Evolutionary conservation across 2,113 vertebrate genomes (phyloP).

Genomic region (Hippopotamus amphibius): DNA sequence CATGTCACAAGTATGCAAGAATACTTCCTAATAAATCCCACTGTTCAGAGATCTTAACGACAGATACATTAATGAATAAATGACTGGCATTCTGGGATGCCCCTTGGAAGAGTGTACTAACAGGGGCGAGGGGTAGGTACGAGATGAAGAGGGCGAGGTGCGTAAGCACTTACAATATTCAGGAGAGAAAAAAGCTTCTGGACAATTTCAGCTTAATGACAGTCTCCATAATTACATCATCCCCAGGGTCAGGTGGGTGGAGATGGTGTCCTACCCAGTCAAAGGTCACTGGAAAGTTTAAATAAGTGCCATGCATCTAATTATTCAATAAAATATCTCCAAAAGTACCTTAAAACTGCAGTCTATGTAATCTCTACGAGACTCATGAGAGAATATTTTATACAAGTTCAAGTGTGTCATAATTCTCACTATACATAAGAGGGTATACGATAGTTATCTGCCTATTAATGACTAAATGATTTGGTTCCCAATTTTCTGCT

Average conservation of each 20-base stretch:
- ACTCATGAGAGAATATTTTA: background rate
- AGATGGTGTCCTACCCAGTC: background rate
- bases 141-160: background rate
- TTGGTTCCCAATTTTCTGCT: slow-evolving; percentile 29
- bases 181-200: background rate
- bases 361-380: background rate
- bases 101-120: background rate
- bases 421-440: background rate
- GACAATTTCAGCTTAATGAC: slow-evolving; percentile 5
- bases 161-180: background rate
- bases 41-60: background rate
- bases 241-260: background rate
- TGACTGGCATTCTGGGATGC: background rate
- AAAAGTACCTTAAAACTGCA: slow-evolving; percentile 18
- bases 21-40: background rate
- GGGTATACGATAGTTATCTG: background rate
- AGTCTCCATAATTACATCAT: background rate
- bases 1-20: background rate
- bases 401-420: background rate
- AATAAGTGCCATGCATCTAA: background rate
- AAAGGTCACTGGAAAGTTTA: background rate
- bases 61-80: background rate
- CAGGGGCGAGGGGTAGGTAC: background rate
- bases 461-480: background rate
- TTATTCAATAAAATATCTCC: background rate